Percentiles rank a stretch among this genome's conserved stretches.
Conservation (phyloP, 2,888 invertebrate genomes). For the Ectobius pallidus region DNA sequence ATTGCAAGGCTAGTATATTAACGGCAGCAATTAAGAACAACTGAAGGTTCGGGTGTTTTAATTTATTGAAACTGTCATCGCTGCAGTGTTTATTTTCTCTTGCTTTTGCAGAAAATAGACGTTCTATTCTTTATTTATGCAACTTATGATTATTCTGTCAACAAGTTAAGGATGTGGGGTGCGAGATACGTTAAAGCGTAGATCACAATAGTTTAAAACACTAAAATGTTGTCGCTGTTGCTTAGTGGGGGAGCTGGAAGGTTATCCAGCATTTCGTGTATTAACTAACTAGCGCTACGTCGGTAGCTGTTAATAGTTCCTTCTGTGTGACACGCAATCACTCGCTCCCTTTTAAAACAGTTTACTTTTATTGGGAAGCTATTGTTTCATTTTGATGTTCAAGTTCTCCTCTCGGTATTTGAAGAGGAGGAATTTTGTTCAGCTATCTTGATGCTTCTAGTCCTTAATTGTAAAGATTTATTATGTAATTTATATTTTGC, state of each 20-base stretch:
- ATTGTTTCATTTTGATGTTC: not conserved
- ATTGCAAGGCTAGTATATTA: not conserved
- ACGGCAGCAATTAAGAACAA: not conserved
- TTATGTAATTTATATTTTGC: constrained; percentile 27
- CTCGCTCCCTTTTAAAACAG: not conserved
- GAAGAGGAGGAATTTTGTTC: not conserved
- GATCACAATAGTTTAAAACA: constrained; percentile 19
- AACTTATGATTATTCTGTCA: not conserved
- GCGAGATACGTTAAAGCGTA: constrained; percentile 21
- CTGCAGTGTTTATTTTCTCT: not conserved
- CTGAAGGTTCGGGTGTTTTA: not conserved
- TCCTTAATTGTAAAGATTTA: constrained; percentile 29
- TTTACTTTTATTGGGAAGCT: not conserved
- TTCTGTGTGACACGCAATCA: not conserved
- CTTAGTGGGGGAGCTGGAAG: constrained; percentile 23
- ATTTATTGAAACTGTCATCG: not conserved
- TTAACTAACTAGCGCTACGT: not conserved
- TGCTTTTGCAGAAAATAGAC: not conserved
- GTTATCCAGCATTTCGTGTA: not conserved
- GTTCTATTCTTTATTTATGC: not conserved
- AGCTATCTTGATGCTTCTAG: constrained; percentile 39
- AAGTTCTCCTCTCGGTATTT: too few relatives aligned
- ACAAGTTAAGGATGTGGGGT: constrained; percentile 22
- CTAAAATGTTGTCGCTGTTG: constrained; percentile 5
- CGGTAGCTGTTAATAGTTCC: not conserved